Percentiles rank a stretch among this genome's conserved stretches.
phyloP scores from a whole-genome alignment of 2,888 invertebrate genomes.

The Gasteruption jaculator region DNA sequence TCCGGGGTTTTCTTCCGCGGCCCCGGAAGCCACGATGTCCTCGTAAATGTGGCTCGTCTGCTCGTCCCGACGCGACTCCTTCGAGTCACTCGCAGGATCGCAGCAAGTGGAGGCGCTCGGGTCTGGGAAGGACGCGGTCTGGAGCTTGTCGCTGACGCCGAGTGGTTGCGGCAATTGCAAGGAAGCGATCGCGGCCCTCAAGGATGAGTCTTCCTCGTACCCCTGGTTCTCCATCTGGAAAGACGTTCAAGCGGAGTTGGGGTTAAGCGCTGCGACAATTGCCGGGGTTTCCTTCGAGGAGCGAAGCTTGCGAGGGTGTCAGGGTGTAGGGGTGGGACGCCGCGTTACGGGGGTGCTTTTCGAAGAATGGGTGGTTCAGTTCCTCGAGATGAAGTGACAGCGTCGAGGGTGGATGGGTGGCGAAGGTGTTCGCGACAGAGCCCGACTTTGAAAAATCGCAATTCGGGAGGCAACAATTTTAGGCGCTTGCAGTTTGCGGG shows the following conservation, averaged over 20 bases:
- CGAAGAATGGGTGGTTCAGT: too few species aligned
- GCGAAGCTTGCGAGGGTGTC: slow-evolving; percentile 11
- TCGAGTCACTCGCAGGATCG: too few species aligned
- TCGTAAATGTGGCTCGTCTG: slow-evolving; percentile 13
- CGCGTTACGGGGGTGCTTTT: too few species aligned
- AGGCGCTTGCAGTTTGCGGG: too few species aligned
- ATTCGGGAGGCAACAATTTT: not conserved
- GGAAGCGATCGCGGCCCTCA: slow-evolving; percentile 13
- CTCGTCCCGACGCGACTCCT: not conserved
- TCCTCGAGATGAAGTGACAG: too few species aligned
- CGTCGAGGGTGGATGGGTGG: too few species aligned
- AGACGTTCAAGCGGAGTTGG: not conserved
- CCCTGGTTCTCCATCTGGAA: slow-evolving; percentile 47
- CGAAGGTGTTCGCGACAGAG: too few species aligned
- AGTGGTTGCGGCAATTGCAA: slow-evolving; percentile 28
- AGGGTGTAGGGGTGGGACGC: slow-evolving; percentile 19
- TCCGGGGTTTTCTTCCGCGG: too few species aligned
- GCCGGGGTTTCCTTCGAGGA: slow-evolving; percentile 17
- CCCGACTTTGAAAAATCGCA: not conserved
- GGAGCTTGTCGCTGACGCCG: slow-evolving; percentile 36
- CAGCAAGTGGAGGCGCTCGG: too few species aligned
- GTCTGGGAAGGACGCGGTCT: too few species aligned
- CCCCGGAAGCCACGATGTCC: too few species aligned
- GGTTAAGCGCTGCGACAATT: slow-evolving; percentile 16
- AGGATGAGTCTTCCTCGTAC: slow-evolving; percentile 43